Evolutionary conservation across 1,140 invertebrate species (phyloP).

Genomic region (Dreissena polymorpha): DNA sequence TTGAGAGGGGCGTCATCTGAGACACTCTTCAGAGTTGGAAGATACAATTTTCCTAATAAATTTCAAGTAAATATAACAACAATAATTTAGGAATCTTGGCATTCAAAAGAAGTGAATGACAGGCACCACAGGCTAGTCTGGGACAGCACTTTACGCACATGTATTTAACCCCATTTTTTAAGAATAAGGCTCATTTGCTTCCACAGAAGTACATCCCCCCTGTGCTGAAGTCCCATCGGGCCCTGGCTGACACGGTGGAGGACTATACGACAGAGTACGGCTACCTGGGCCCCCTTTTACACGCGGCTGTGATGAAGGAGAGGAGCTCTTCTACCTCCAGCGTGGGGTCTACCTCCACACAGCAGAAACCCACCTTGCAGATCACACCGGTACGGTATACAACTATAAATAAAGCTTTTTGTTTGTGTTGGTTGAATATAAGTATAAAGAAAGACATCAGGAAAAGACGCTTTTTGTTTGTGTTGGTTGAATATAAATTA

Average conservation of each 20-base stretch:
- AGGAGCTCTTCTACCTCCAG: conserved; percentile 55
- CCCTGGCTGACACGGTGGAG: conserved; percentile 90
- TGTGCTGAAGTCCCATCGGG: conserved; percentile 89
- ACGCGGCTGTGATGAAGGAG: conserved; percentile 82
- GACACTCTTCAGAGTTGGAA: too few relatives aligned
- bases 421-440: not conserved
- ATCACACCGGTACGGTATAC: conserved; percentile 51
- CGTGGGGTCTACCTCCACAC: not conserved
- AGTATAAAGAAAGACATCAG: not conserved
- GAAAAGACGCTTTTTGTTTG: not conserved
- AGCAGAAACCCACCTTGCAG: conserved; percentile 47
- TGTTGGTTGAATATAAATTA: too few relatives aligned
- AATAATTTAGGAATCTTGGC: not conserved
- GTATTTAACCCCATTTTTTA: not conserved
- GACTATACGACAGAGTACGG: conserved; percentile 94
- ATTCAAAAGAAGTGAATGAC: not conserved
- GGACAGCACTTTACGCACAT: not conserved
- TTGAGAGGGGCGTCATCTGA: too few relatives aligned
- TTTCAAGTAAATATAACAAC: too few relatives aligned
- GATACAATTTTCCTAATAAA: too few relatives aligned
- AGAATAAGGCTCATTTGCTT: conserved; percentile 48
- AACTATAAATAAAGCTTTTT: not conserved
- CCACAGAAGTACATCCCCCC: conserved; percentile 91
- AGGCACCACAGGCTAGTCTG: not conserved
- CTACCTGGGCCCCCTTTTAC: conserved; percentile 90